These are phyloP conservation scores for Rhyacichthys aspro DNA, from an alignment of 2,797 vertebrate genomes.

Conservation along the genomic window DNA sequence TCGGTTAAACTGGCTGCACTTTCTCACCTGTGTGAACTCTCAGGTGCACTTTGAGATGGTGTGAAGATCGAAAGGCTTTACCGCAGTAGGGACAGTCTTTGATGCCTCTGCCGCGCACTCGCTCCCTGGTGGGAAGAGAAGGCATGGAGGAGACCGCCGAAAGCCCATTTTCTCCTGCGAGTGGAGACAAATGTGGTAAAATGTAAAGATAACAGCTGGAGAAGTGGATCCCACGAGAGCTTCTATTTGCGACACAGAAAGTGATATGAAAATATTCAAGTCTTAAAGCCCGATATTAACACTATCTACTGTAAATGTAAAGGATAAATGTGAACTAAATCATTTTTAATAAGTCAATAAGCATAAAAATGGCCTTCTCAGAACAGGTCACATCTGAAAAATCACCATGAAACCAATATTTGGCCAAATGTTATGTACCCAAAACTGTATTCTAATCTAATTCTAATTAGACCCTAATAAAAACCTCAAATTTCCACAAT, in stretches of 20 bases:
- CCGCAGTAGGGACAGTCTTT: slow-evolving; percentile 95
- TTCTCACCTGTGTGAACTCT: slow-evolving; percentile 93
- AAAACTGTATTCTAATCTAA: too few relatives aligned
- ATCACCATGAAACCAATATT: neutral
- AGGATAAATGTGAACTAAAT: too few relatives aligned
- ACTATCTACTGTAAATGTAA: too few relatives aligned
- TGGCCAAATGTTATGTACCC: too few relatives aligned
- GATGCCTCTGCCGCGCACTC: slow-evolving; percentile 85
- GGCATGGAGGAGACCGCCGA: slow-evolving; percentile 68
- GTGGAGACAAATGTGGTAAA: slow-evolving; percentile 16
- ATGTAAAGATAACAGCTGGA: slow-evolving; percentile 35
- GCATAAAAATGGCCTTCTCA: too few relatives aligned
- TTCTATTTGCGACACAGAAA: slow-evolving; percentile 24
- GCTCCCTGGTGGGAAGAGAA: slow-evolving; percentile 77
- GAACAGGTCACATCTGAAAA: too few relatives aligned
- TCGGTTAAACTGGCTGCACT: slow-evolving; percentile 56
- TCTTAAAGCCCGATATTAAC: too few relatives aligned
- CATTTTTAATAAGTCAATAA: too few relatives aligned
- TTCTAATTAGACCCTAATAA: too few relatives aligned
- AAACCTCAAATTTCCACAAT: too few relatives aligned
- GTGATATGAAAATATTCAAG: slow-evolving; percentile 24
- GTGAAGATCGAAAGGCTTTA: slow-evolving; percentile 93
- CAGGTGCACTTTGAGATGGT: slow-evolving; percentile 95
- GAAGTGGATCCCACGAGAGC: slow-evolving; percentile 12
- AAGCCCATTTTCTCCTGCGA: slow-evolving; percentile 79